These are phyloP conservation scores for Lutjanus argentimaculatus DNA, from an alignment of 2,797 vertebrate species.

Conservation along the genomic window DNA sequence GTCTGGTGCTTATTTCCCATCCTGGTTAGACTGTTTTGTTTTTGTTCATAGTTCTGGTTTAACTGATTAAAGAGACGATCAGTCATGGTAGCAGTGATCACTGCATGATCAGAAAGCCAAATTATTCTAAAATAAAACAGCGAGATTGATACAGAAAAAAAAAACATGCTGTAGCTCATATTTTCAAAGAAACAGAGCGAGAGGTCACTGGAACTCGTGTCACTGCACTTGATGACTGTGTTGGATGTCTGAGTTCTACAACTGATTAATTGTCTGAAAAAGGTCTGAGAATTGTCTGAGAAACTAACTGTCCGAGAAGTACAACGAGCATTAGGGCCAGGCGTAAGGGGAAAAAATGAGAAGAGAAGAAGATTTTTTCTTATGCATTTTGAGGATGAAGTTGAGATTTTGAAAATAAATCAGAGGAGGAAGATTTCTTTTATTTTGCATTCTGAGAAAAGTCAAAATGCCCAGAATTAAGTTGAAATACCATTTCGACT, in stretches of 20 bases:
- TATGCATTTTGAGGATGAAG: too few relatives aligned
- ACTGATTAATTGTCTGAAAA: too few relatives aligned
- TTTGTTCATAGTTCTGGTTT: conserved; percentile 8
- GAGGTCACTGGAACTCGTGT: not conserved
- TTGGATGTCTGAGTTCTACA: not conserved
- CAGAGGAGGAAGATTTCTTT: too few relatives aligned
- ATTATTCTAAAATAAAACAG: conserved; percentile 2
- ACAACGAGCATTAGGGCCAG: too few relatives aligned
- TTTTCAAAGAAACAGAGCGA: not conserved
- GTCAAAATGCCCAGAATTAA: too few relatives aligned
- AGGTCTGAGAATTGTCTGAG: too few relatives aligned
- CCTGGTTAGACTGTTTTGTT: not conserved
- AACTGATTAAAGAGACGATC: not conserved
- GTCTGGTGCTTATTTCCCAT: too few relatives aligned
- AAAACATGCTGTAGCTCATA: not conserved
- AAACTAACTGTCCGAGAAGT: not conserved
- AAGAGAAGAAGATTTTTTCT: too few relatives aligned
- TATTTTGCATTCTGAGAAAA: too few relatives aligned
- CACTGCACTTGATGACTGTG: not conserved
- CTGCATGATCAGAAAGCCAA: not conserved
- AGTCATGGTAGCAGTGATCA: not conserved
- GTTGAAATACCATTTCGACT: too few relatives aligned
- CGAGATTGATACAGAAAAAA: not conserved
- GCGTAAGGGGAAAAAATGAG: too few relatives aligned
- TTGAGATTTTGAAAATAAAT: too few relatives aligned